phyloP scores from a whole-genome alignment of 2,113 vertebrate species.

The Ochotona curzoniae region DNA sequence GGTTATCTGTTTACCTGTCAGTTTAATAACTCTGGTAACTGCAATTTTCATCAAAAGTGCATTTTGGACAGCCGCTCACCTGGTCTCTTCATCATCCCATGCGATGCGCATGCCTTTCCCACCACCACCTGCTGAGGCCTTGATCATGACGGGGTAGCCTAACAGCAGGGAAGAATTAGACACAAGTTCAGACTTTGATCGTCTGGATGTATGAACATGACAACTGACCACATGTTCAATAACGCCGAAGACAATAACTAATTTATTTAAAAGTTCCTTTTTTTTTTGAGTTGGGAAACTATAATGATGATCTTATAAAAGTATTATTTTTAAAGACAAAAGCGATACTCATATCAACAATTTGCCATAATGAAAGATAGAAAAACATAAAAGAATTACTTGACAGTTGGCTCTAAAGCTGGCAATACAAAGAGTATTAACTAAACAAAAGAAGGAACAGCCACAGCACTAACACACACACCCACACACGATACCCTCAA shows the following conservation, averaged over 20 bases:
- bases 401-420: slow-evolving; percentile 44
- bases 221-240: slow-evolving; percentile 95
- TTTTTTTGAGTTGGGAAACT: slow-evolving; percentile 64
- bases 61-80: slow-evolving; percentile 91
- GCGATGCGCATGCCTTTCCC: slow-evolving; percentile 99
- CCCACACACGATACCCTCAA: not conserved
- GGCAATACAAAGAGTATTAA: slow-evolving; percentile 28
- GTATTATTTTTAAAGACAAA: slow-evolving; percentile 26
- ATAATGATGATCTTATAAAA: slow-evolving; percentile 35
- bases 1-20: slow-evolving; percentile 84
- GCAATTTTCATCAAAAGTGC: slow-evolving; percentile 86
- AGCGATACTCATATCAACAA: not conserved
- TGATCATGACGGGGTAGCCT: slow-evolving; percentile 99
- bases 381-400: slow-evolving; percentile 33
- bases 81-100: slow-evolving; percentile 97
- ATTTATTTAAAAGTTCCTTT: slow-evolving; percentile 84
- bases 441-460: not conserved
- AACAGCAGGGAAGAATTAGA: slow-evolving; percentile 96
- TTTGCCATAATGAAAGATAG: slow-evolving; percentile 49
- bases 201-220: slow-evolving; percentile 93
- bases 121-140: slow-evolving; percentile 98
- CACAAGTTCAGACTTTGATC: slow-evolving; percentile 95
- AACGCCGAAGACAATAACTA: slow-evolving; percentile 88
- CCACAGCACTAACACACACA: not conserved
- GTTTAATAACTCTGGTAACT: slow-evolving; percentile 83